Conservation (phyloP, 1,140 invertebrate genomes). For the Gryon sp. region DNA sequence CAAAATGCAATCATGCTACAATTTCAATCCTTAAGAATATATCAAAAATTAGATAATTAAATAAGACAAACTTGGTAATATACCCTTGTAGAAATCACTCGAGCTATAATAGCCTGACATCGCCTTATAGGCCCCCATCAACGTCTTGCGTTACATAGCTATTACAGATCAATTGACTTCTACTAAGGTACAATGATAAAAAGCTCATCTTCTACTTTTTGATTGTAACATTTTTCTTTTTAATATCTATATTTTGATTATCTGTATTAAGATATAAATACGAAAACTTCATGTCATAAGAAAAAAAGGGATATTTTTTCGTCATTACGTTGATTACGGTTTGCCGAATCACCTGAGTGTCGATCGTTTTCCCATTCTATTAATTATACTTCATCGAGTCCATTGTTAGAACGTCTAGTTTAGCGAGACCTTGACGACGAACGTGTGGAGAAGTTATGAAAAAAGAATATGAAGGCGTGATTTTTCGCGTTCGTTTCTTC, state of each 20-base stretch:
- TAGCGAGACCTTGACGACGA: constrained; percentile 64
- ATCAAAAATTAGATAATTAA: background rate
- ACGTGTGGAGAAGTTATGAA: constrained; percentile 18
- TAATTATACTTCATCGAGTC: constrained; percentile 61
- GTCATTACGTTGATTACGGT: constrained; percentile 35
- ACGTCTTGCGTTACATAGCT: too few species aligned
- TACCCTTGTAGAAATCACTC: too few species aligned
- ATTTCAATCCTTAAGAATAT: constrained; percentile 33
- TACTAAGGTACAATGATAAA: too few species aligned
- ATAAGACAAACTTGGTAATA: too few species aligned
- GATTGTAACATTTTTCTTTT: too few species aligned
- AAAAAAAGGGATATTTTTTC: constrained; percentile 12
- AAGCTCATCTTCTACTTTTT: constrained; percentile 25
- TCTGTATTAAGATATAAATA: too few species aligned
- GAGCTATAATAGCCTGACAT: too few species aligned
- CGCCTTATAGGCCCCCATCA: too few species aligned
- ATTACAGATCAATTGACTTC: too few species aligned
- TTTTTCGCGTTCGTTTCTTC: constrained; percentile 62
- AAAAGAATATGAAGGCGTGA: constrained; percentile 16
- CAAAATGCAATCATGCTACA: constrained; percentile 21
- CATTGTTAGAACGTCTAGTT: constrained; percentile 69
- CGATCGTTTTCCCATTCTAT: constrained; percentile 55
- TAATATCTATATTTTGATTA: too few species aligned
- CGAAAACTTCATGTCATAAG: too few species aligned
- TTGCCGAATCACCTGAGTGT: constrained; percentile 58